phyloP scores from a whole-genome alignment of 2,888 invertebrate species.

The Chydorus sphaericus region DNA sequence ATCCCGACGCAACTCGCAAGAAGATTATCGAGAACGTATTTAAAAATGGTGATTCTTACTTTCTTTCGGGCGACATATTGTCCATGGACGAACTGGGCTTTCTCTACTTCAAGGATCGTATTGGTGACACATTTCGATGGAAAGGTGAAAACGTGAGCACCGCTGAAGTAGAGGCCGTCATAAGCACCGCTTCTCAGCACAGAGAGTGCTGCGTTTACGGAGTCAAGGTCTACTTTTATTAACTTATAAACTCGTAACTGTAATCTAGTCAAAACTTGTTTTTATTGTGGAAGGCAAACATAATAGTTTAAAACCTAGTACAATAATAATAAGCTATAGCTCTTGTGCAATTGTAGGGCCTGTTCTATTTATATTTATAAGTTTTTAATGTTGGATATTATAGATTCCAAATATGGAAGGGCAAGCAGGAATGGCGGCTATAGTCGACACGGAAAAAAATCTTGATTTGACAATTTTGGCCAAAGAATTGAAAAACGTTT shows the following conservation, averaged over 20 bases:
- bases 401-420: slow-evolving; percentile 68
- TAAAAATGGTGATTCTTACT: slow-evolving; percentile 74
- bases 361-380: no score
- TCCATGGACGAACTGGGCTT: slow-evolving; percentile 39
- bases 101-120: slow-evolving; percentile 38
- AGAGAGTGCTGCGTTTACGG: slow-evolving; percentile 88
- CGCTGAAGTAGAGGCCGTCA: slow-evolving; percentile 84
- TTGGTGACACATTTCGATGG: slow-evolving; percentile 57
- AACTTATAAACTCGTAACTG: no score
- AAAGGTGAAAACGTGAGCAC: slow-evolving; percentile 98
- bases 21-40: slow-evolving; percentile 84
- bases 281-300: no score
- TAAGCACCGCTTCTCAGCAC: slow-evolving; percentile 65
- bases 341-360: no score
- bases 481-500: slow-evolving; percentile 46
- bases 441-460: slow-evolving; percentile 50
- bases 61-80: slow-evolving; percentile 50
- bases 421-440: slow-evolving; percentile 83
- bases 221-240: slow-evolving; percentile 57
- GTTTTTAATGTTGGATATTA: no score
- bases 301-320: no score
- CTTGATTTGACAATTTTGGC: slow-evolving; percentile 45
- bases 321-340: no score
- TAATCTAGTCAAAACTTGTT: no score
- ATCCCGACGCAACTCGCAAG: slow-evolving; percentile 74